A percentile compares a stretch with the other conserved stretches of the same genome.
These are phyloP conservation scores for Aporophyla nigra DNA, from an alignment of 2,888 invertebrate genomes.

Conservation along the genomic window DNA sequence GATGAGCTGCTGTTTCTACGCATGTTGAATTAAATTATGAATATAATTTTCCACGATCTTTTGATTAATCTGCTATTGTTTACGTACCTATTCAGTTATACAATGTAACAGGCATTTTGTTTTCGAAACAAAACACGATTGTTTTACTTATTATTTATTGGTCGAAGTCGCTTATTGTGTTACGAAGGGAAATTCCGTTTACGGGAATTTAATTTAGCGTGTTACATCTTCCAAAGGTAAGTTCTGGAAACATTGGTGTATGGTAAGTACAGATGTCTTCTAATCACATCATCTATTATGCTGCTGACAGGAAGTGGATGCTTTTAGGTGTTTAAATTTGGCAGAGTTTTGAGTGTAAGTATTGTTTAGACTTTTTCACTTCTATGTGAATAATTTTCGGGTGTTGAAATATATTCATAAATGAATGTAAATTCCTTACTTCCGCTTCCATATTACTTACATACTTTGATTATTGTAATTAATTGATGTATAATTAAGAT, in stretches of 20 bases:
- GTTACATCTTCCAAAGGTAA: neutral
- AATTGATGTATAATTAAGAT: neutral
- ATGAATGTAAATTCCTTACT: neutral
- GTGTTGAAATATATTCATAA: neutral
- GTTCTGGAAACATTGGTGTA: neutral
- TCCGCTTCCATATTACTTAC: neutral
- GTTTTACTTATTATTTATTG: slow-evolving; percentile 3
- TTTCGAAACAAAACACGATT: slow-evolving; percentile 22
- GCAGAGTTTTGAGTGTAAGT: too few relatives aligned
- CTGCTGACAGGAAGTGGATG: neutral
- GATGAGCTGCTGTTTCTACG: neutral
- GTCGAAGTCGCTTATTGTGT: slow-evolving; percentile 11
- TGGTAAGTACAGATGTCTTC: neutral
- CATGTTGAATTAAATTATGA: neutral
- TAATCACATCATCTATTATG: neutral
- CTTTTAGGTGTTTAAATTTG: neutral
- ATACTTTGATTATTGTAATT: neutral
- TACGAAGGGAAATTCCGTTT: slow-evolving; percentile 8
- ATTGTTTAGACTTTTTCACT: neutral
- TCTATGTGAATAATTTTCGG: neutral
- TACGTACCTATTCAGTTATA: neutral
- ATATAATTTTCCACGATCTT: neutral
- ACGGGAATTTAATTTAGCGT: neutral
- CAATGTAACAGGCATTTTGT: neutral
- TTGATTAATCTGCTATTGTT: slow-evolving; percentile 2